phyloP scores from a whole-genome alignment of 2,113 vertebrate species.

The Phycodurus eques region DNA sequence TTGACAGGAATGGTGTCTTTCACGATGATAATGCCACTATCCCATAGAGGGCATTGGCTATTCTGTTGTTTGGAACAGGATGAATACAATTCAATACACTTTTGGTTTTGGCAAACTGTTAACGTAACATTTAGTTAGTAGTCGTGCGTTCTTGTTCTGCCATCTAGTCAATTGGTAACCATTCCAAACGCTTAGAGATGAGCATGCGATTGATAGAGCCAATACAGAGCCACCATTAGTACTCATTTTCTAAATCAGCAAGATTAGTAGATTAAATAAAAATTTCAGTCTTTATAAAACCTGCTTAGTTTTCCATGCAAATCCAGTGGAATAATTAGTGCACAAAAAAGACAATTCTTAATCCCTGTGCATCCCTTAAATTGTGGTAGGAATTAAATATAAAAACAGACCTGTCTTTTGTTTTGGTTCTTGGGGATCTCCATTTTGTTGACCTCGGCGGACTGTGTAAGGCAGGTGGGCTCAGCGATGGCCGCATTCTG shows the following conservation, averaged over 20 bases:
- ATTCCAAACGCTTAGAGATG: neutral
- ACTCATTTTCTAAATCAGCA: neutral
- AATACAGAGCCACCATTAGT: conserved; percentile 34
- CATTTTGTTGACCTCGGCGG: neutral
- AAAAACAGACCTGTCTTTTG: conserved; percentile 54
- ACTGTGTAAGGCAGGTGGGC: neutral
- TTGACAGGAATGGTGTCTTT: conserved; percentile 43
- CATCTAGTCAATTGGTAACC: neutral
- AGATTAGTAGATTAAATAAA: neutral
- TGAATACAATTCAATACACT: conserved; percentile 11
- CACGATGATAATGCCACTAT: conserved; percentile 45
- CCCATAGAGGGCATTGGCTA: conserved; percentile 46
- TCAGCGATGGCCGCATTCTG: conserved; percentile 15
- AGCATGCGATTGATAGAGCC: conserved; percentile 19
- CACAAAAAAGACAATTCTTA: neutral
- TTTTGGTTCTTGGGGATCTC: conserved; percentile 22
- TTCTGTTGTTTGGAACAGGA: conserved; percentile 54
- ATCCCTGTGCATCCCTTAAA: neutral
- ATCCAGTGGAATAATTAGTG: neutral
- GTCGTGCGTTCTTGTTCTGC: neutral
- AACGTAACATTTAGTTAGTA: neutral
- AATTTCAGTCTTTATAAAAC: neutral
- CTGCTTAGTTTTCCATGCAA: neutral
- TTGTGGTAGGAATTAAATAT: neutral
- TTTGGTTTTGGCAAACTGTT: neutral